These are phyloP conservation scores for Distichodus sexfasciatus DNA, from an alignment of 2,797 vertebrate species.

Conservation along the genomic window DNA sequence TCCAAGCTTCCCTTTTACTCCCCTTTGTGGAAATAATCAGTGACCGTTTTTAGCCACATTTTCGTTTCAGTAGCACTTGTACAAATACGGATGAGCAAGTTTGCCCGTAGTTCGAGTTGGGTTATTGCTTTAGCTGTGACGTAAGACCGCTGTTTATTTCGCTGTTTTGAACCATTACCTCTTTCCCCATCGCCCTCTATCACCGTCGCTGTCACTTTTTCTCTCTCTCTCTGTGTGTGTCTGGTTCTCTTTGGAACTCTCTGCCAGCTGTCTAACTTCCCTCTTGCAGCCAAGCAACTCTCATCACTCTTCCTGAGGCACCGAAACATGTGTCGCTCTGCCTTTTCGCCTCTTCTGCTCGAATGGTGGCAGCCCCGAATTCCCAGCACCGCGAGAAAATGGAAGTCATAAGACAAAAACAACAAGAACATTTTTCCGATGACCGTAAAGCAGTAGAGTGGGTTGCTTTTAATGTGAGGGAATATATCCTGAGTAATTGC, in stretches of 20 bases:
- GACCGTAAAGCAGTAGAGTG: slow-evolving; percentile 61
- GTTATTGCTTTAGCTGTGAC: neutral
- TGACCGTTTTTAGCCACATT: slow-evolving; percentile 27
- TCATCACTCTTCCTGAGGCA: slow-evolving; percentile 50
- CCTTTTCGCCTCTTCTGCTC: slow-evolving; percentile 57
- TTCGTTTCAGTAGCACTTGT: slow-evolving; percentile 47
- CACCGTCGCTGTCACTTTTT: neutral
- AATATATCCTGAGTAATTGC: slow-evolving; percentile 70
- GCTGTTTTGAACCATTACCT: slow-evolving; percentile 26
- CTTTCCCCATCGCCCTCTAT: neutral
- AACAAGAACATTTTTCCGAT: slow-evolving; percentile 68
- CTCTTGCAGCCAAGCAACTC: slow-evolving; percentile 45
- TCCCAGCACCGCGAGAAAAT: slow-evolving; percentile 61
- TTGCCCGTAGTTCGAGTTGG: slow-evolving; percentile 39
- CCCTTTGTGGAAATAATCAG: slow-evolving; percentile 27
- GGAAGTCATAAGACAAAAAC: slow-evolving; percentile 70
- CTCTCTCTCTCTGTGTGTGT: neutral
- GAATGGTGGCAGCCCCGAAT: slow-evolving; percentile 57
- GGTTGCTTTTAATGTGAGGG: slow-evolving; percentile 60
- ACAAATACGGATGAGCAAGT: slow-evolving; percentile 45
- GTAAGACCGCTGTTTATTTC: slow-evolving; percentile 39
- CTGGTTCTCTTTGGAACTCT: neutral
- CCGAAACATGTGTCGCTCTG: neutral
- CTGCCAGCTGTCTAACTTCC: slow-evolving; percentile 27
- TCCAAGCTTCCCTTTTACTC: slow-evolving; percentile 30